Conservation (phyloP, 2,888 invertebrate species). For the Trichopoda pennipes region DNA sequence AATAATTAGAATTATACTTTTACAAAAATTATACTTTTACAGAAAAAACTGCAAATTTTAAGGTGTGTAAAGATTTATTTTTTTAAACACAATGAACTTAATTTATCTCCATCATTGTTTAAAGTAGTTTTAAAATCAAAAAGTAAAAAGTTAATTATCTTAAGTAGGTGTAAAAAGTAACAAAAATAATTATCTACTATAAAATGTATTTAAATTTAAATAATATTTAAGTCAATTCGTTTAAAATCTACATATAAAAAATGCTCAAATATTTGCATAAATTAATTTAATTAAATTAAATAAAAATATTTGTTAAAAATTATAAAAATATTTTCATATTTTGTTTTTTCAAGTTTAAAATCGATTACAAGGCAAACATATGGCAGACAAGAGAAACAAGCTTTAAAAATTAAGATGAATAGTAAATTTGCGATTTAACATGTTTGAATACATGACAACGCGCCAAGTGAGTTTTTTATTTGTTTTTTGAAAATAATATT, state of each 20-base stretch:
- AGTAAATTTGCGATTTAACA: too few relatives aligned
- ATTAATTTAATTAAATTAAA: slow-evolving; percentile 55
- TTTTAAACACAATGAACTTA: slow-evolving; percentile 27
- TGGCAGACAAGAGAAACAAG: too few relatives aligned
- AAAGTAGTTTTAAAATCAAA: slow-evolving; percentile 42
- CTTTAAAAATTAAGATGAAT: too few relatives aligned
- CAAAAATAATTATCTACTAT: slow-evolving; percentile 53
- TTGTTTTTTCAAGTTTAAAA: background rate
- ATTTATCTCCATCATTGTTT: slow-evolving; percentile 54
- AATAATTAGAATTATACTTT: slow-evolving; percentile 46
- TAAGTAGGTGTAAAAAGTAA: slow-evolving; percentile 67
- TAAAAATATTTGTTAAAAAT: slow-evolving; percentile 68
- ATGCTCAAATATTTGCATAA: slow-evolving; percentile 68
- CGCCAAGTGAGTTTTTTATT: too few relatives aligned
- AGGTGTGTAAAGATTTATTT: slow-evolving; percentile 36
- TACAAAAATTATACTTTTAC: slow-evolving; percentile 5
- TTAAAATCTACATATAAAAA: slow-evolving; percentile 51
- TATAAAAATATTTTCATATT: slow-evolving; percentile 28
- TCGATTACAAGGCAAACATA: too few relatives aligned
- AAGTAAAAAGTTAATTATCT: slow-evolving; percentile 19
- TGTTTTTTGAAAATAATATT: too few relatives aligned
- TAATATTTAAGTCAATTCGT: slow-evolving; percentile 58
- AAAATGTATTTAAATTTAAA: slow-evolving; percentile 44
- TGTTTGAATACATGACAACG: too few relatives aligned
- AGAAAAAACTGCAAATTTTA: slow-evolving; percentile 33